These are phyloP conservation scores for Carposina sasakii DNA, from an alignment of 1,140 invertebrate genomes.

Conservation along the genomic window DNA sequence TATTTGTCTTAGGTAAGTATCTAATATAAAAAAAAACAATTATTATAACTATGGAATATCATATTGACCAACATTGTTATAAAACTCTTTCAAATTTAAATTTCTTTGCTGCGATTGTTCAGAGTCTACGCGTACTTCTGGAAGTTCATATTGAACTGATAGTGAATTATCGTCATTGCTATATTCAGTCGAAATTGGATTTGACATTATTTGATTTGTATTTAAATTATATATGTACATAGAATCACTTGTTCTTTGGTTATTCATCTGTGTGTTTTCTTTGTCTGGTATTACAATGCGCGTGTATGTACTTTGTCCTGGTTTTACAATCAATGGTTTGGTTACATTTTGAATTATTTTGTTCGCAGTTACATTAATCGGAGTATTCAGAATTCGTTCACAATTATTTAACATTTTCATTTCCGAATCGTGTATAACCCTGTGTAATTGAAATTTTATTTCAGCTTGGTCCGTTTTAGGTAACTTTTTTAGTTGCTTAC, in stretches of 20 bases:
- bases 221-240: too few relatives aligned
- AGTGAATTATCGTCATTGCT: too few relatives aligned
- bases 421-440: constrained; percentile 13
- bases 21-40: constrained; percentile 9
- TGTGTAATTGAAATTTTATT: constrained; percentile 24
- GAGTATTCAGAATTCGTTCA: constrained; percentile 5
- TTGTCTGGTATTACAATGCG: too few relatives aligned
- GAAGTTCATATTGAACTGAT: too few relatives aligned
- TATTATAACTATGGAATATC: constrained; percentile 3
- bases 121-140: too few relatives aligned
- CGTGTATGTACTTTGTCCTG: too few relatives aligned
- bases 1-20: constrained; percentile 24
- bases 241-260: too few relatives aligned
- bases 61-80: constrained; percentile 9
- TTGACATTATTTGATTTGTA: too few relatives aligned
- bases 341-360: constrained; percentile 17
- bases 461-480: constrained; percentile 21
- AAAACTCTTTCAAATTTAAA: constrained; percentile 8
- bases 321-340: too few relatives aligned
- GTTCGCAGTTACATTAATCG: constrained; percentile 12
- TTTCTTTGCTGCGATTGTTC: constrained; percentile 13
- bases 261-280: too few relatives aligned
- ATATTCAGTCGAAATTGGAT: too few relatives aligned
- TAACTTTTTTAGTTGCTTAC: constrained; percentile 22
- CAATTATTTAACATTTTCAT: constrained; percentile 12